phyloP scores from a whole-genome alignment of 2,797 vertebrate species.

The Chiropotes sagulatus region DNA sequence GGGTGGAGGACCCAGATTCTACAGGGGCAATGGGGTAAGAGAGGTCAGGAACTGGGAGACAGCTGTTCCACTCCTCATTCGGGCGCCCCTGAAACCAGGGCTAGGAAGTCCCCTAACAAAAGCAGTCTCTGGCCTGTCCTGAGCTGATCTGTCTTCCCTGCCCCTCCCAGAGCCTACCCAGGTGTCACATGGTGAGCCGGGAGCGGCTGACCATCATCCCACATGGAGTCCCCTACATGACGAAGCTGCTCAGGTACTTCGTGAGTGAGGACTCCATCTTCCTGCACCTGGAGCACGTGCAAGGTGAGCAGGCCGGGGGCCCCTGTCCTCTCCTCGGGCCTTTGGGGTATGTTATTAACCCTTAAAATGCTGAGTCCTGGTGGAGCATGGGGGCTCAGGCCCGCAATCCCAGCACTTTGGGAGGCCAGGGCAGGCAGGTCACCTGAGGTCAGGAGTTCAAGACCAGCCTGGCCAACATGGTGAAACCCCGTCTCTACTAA shows the following conservation, averaged over 20 bases:
- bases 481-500: neutral
- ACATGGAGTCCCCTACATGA: constrained; percentile 98
- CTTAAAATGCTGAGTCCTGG: neutral
- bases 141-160: neutral
- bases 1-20: neutral
- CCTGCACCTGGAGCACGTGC: constrained; percentile 94
- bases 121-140: neutral
- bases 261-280: constrained; percentile 96
- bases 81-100: neutral
- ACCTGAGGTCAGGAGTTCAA: neutral
- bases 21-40: neutral
- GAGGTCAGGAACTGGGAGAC: neutral
- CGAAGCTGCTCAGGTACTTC: constrained; percentile 94
- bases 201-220: constrained; percentile 95
- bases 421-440: neutral
- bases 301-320: constrained; percentile 86
- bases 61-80: neutral
- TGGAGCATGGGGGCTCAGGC: neutral
- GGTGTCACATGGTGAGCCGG: constrained; percentile 91
- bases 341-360: neutral
- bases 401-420: neutral
- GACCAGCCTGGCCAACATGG: neutral
- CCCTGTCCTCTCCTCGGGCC: neutral
- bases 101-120: neutral
- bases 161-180: constrained; percentile 91